A percentile compares a stretch with the other conserved stretches of the same genome.
Evolutionary conservation across 2,113 vertebrate species (phyloP).

Genomic region (Parus major): DNA sequence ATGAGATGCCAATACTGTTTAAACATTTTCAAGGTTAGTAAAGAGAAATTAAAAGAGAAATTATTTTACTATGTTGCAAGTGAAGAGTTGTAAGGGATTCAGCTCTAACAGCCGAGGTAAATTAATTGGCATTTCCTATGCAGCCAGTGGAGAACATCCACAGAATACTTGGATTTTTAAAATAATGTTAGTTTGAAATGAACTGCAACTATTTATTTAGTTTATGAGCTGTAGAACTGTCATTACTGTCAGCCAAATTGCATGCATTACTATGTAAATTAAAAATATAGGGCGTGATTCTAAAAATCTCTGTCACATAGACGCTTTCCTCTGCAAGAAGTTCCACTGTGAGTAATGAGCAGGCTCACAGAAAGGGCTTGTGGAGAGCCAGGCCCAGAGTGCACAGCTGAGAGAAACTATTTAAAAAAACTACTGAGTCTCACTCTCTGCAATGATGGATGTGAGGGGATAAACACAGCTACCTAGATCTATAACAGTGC

Average conservation of each 20-base stretch:
- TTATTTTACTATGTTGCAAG: not conserved
- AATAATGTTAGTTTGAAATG: not conserved
- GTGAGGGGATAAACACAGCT: conserved; percentile 31
- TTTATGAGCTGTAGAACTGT: conserved; percentile 1
- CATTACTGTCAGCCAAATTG: not conserved
- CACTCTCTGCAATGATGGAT: conserved; percentile 1
- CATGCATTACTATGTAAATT: conserved; percentile 25
- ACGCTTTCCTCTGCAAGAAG: not conserved
- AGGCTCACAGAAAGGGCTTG: not conserved
- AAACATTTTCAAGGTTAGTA: conserved; percentile 16
- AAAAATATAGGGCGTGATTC: not conserved
- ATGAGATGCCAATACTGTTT: conserved; percentile 23
- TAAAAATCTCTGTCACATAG: not conserved
- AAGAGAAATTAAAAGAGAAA: conserved; percentile 36
- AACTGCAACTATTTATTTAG: conserved; percentile 40
- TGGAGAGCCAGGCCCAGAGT: fast-evolving
- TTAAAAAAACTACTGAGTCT: not conserved
- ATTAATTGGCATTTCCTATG: conserved; percentile 42
- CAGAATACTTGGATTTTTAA: not conserved
- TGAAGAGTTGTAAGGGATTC: not conserved
- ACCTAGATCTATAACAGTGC: not conserved
- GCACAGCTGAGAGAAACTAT: not conserved
- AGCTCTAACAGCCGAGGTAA: not conserved
- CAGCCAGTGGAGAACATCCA: not conserved
- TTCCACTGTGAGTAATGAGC: not conserved